Evolutionary conservation across 2,888 invertebrate genomes (phyloP).

Genomic region (Dryocosmus kuriphilus): DNA sequence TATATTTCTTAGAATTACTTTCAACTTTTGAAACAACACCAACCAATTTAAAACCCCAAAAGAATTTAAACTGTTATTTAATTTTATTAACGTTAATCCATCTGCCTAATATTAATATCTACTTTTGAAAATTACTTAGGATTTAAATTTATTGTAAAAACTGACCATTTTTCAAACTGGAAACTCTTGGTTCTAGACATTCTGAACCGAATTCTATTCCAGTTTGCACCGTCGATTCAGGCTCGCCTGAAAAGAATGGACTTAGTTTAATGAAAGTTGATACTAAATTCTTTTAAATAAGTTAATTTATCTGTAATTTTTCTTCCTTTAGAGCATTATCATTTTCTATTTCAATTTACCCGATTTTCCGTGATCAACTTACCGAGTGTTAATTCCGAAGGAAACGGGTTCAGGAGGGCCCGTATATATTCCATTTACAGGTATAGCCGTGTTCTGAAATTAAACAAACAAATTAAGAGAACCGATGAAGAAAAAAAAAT

Average conservation of each 20-base stretch:
- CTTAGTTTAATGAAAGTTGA: not conserved
- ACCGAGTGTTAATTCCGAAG: slow-evolving; percentile 72
- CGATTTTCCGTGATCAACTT: not conserved
- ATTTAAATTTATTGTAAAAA: slow-evolving; percentile 25
- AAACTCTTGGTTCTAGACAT: slow-evolving; percentile 79
- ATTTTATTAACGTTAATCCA: too few species aligned
- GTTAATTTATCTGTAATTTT: not conserved
- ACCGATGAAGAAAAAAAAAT: slow-evolving; percentile 18
- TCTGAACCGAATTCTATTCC: slow-evolving; percentile 84
- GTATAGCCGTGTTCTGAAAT: slow-evolving; percentile 91
- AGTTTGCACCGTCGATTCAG: slow-evolving; percentile 77
- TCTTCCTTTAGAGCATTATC: not conserved
- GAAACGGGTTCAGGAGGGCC: slow-evolving; percentile 79
- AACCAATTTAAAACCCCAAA: not conserved
- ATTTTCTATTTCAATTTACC: not conserved
- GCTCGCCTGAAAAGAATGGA: slow-evolving; percentile 58
- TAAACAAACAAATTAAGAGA: slow-evolving; percentile 46
- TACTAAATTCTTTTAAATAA: not conserved
- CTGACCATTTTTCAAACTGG: slow-evolving; percentile 68
- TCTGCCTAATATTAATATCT: not conserved
- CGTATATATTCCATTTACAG: slow-evolving; percentile 92
- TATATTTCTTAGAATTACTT: not conserved
- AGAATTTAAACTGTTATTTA: not conserved
- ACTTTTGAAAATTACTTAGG: slow-evolving; percentile 16
- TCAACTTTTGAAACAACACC: not conserved